Conservation (phyloP, 2,113 vertebrate species). For the Trichechus manatus region DNA sequence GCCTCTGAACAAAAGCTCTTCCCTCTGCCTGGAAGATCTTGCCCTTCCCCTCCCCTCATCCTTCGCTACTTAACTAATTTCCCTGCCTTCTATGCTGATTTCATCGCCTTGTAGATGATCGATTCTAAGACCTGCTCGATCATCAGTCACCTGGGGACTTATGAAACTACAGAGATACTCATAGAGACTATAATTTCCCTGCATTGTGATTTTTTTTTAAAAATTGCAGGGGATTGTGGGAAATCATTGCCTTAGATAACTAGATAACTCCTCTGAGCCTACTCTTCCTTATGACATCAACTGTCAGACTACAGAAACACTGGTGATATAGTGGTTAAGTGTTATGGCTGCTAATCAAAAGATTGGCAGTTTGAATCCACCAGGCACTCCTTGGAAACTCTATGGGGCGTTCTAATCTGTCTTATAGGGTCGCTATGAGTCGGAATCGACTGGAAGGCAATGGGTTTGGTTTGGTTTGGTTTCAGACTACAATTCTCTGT, state of each 20-base stretch:
- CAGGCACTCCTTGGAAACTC: too few relatives aligned
- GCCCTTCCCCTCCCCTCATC: fast-evolving
- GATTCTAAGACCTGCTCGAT: background rate
- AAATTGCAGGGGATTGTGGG: background rate
- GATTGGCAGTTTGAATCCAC: too few relatives aligned
- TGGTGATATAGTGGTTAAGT: too few relatives aligned
- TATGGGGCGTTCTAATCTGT: too few relatives aligned
- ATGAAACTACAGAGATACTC: background rate
- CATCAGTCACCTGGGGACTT: background rate
- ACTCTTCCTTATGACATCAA: too few relatives aligned
- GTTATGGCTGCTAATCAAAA: too few relatives aligned
- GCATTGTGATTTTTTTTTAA: background rate
- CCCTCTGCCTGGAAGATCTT: background rate
- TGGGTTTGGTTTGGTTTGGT: too few relatives aligned
- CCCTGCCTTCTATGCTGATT: background rate
- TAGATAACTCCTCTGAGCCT: background rate
- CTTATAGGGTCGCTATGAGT: too few relatives aligned
- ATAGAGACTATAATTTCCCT: background rate
- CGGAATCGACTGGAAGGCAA: too few relatives aligned
- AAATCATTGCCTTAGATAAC: background rate
- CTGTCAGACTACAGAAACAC: too few relatives aligned
- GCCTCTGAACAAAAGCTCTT: background rate
- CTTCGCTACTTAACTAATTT: background rate
- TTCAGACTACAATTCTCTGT: background rate
- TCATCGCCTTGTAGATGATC: background rate